phyloP scores from a whole-genome alignment of 2,797 vertebrate species.

The Spizella passerina region DNA sequence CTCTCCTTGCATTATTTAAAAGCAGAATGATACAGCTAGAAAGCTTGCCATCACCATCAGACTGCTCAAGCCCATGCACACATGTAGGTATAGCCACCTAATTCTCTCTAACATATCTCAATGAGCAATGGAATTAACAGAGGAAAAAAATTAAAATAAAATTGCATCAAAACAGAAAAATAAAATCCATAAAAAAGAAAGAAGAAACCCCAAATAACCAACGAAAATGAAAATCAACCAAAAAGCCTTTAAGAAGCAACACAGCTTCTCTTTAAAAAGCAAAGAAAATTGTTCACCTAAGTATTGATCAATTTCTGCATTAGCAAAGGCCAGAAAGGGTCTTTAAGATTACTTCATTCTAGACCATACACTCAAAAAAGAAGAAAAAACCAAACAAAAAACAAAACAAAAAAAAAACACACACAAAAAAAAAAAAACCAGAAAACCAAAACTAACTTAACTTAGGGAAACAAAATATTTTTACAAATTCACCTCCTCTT shows the following conservation, averaged over 20 bases:
- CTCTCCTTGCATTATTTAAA: background rate
- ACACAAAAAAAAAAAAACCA: too few species aligned
- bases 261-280: background rate
- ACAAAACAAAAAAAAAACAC: rapidly evolving
- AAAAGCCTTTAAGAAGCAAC: background rate
- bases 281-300: background rate
- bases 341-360: background rate
- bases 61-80: rapidly evolving
- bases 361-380: background rate
- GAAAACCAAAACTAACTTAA: background rate
- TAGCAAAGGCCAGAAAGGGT: background rate
- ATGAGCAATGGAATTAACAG: background rate
- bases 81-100: rapidly evolving
- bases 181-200: background rate
- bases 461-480: background rate
- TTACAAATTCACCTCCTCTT: background rate
- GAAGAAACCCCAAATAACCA: too few species aligned
- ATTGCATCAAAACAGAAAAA: background rate
- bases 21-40: background rate
- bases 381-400: too few species aligned
- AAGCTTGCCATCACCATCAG: background rate
- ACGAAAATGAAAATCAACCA: background rate
- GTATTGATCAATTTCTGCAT: background rate
- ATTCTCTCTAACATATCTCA: background rate
- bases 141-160: background rate